Percentiles rank a stretch among this genome's conserved stretches.
Conservation (phyloP, 2,888 invertebrate genomes). For the Pseudococcus longispinus region DNA sequence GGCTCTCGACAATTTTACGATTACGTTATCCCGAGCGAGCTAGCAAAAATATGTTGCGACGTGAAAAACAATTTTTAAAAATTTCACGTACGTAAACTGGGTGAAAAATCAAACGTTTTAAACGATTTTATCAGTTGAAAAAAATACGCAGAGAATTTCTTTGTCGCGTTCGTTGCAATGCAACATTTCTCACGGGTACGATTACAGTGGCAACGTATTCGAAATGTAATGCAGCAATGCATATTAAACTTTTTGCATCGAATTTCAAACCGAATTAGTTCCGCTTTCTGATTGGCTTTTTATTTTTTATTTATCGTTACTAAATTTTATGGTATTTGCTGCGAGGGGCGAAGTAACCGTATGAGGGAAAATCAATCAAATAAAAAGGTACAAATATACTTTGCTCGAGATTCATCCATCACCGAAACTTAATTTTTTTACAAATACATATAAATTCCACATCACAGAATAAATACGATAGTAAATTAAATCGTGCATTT, state of each 20-base stretch:
- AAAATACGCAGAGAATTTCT: neutral
- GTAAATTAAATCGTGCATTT: neutral
- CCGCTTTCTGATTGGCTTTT: neutral
- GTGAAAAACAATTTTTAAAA: neutral
- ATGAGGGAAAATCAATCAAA: neutral
- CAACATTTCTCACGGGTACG: constrained; percentile 9
- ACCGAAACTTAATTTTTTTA: neutral
- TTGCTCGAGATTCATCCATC: no score
- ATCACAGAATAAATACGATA: neutral
- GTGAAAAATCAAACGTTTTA: constrained; percentile 6
- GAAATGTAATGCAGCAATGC: neutral
- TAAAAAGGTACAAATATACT: neutral
- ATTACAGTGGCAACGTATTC: neutral
- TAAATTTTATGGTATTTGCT: neutral
- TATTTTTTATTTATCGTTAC: neutral
- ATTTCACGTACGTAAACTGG: neutral
- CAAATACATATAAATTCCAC: no score
- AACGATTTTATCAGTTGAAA: neutral
- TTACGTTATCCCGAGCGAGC: neutral
- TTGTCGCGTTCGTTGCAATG: neutral
- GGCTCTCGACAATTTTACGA: neutral
- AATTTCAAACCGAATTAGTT: constrained; percentile 37
- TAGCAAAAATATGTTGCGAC: neutral
- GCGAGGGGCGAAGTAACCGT: neutral
- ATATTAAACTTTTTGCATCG: constrained; percentile 12